These are phyloP conservation scores for Arrhamphus sclerolepis DNA, from an alignment of 2,797 vertebrate species.

Conservation along the genomic window DNA sequence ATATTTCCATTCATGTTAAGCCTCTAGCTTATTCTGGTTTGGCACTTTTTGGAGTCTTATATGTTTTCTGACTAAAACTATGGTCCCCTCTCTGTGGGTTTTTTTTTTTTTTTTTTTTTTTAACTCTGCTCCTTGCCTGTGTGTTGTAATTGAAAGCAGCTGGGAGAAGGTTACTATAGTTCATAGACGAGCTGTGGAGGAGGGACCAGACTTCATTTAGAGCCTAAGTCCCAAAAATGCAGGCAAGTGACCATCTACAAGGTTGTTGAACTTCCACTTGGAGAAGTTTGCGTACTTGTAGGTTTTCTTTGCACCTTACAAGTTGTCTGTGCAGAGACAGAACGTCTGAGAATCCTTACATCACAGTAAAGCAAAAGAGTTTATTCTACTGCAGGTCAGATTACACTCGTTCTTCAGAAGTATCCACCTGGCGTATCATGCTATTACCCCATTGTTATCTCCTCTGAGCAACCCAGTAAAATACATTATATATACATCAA, in stretches of 20 bases:
- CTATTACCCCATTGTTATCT: too few relatives aligned
- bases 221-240: conserved; percentile 48
- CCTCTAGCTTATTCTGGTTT: conserved; percentile 47
- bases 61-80: conserved; percentile 45
- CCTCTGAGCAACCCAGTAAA: too few relatives aligned
- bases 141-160: conserved; percentile 84
- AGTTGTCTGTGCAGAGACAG: conserved; percentile 5
- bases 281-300: conserved; percentile 33
- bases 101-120: conserved; percentile 34
- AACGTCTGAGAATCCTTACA: not conserved
- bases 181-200: conserved; percentile 59
- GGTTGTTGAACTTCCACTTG: conserved; percentile 20
- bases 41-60: conserved; percentile 33
- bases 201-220: conserved; percentile 39
- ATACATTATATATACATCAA: too few relatives aligned
- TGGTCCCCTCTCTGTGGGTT: conserved; percentile 38
- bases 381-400: too few relatives aligned
- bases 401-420: not conserved
- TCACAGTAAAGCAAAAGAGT: too few relatives aligned
- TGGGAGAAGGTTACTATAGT: conserved; percentile 79
- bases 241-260: conserved; percentile 23
- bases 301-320: too few relatives aligned
- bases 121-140: conserved; percentile 25
- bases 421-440: too few relatives aligned
- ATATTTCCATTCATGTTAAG: conserved; percentile 42